Evolutionary conservation across 2,888 invertebrate species (phyloP), one percentile per base, ranked within the genome.

Genomic region (Drosophila tanythrix): DNA sequence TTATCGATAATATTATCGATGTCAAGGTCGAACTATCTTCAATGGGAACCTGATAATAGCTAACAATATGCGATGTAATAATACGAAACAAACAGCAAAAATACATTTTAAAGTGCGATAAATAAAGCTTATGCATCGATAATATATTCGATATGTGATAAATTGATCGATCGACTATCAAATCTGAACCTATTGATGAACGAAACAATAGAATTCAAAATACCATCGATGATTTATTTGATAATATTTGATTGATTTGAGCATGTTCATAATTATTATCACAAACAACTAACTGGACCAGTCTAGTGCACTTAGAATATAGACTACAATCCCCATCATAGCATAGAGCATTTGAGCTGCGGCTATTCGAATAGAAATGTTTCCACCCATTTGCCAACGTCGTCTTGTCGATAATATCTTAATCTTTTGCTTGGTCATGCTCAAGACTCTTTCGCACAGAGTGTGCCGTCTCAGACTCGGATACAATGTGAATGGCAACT

Each of bases 341-440:
- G 21, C 21, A 21, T 21, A 21, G 73, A 60, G 73, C 18, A 62
- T 66, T 29, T n/a, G 18, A 51, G 13, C 13, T 21, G 52, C 53
- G 35, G 11, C 18, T 33, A 53, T 5, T 7, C n/a, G 10, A 31
- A 13, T 15, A 36, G 25, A 7, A 6, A 38, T 70, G 62, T 27
- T 48, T 21, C 21, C 35, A 27, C 52, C 31, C 27, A 62, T 46
- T 52, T 53, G 50, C 29, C 61, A 40, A 64, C 53, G 21, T 53
- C 65, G 21, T 53, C 65, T 74, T 77, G 53, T 71, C 72, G 83
- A 88, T 88, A 79, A 77, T 82, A 85, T 81, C 89, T 82, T 85
- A 89, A 89, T 84, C 77, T 74, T 85, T 87, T 82, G 76, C 77
- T 70, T 69, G 70, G 70, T 43, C 73, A 75, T 48, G 58, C 36